phyloP scores from a whole-genome alignment of 2,888 invertebrate species.

The Yponomeuta plumbellus region DNA sequence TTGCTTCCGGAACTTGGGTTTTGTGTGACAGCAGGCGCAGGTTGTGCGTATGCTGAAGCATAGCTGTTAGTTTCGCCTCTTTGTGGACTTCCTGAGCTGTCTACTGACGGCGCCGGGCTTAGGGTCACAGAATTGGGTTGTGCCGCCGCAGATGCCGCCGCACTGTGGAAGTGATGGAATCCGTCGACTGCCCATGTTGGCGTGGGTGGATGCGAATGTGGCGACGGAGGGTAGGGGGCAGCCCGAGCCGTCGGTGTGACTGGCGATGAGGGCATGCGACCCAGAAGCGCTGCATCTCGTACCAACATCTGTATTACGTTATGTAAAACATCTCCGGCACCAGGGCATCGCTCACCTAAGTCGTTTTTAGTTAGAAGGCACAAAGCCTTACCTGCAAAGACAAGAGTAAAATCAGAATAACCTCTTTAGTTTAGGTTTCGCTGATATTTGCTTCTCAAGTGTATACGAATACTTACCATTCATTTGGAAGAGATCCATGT shows the following conservation, averaged over 20 bases:
- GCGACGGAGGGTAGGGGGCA: slow-evolving; percentile 83
- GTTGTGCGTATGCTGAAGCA: slow-evolving; percentile 55
- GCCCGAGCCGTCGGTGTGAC: slow-evolving; percentile 88
- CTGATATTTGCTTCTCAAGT: not conserved
- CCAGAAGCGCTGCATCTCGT: slow-evolving; percentile 86
- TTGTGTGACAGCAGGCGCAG: slow-evolving; percentile 55
- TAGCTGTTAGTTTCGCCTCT: slow-evolving; percentile 77
- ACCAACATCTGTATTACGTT: slow-evolving; percentile 93
- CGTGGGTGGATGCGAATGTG: slow-evolving; percentile 88
- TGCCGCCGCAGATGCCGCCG: slow-evolving; percentile 66
- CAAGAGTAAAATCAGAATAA: slow-evolving; percentile 17
- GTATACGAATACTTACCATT: slow-evolving; percentile 79
- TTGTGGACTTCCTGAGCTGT: slow-evolving; percentile 91
- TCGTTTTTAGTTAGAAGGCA: slow-evolving; percentile 93
- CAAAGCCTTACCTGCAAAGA: slow-evolving; percentile 87
- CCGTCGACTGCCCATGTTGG: slow-evolving; percentile 83
- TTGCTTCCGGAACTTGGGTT: slow-evolving; percentile 82
- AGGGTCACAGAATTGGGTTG: slow-evolving; percentile 93
- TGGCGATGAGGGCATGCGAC: slow-evolving; percentile 87
- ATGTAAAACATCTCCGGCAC: slow-evolving; percentile 95
- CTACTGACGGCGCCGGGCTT: slow-evolving; percentile 92
- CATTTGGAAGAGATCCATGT: slow-evolving; percentile 96
- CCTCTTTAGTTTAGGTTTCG: not conserved
- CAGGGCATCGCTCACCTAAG: slow-evolving; percentile 92
- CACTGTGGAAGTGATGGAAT: slow-evolving; percentile 80